A percentile compares a stretch with the other conserved stretches of the same genome.
Evolutionary conservation across 1,140 invertebrate species (phyloP).

Genomic region (Nylanderia fulva): DNA sequence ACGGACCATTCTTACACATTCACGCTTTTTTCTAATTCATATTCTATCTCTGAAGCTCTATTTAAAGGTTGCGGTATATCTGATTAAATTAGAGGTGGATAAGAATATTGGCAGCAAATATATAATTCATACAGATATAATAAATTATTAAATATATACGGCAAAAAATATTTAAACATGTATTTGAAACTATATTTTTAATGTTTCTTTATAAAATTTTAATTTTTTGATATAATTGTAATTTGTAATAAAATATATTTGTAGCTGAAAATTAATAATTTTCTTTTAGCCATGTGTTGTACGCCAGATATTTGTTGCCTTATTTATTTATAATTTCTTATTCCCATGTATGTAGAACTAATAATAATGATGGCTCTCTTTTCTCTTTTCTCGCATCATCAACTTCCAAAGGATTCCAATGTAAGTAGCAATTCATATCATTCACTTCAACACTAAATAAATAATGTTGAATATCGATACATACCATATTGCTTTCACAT

Average conservation of each 20-base stretch:
- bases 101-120: neutral
- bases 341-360: neutral
- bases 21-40: conserved; percentile 21
- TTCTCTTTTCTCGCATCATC: conserved; percentile 70
- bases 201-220: neutral
- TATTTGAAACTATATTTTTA: neutral
- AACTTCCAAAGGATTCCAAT: conserved; percentile 79
- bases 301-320: conserved; percentile 37
- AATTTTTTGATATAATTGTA: conserved; percentile 17
- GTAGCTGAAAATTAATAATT: neutral
- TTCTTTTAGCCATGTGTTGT: neutral
- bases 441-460: neutral
- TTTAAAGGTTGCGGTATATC: conserved; percentile 5
- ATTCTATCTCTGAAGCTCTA: neutral
- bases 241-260: neutral
- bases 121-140: neutral
- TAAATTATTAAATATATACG: neutral
- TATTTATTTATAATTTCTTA: neutral
- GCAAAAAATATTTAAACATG: conserved; percentile 44
- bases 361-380: conserved; percentile 62
- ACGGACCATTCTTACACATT: neutral
- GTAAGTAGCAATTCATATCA: conserved; percentile 76
- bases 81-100: neutral
- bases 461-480: neutral
- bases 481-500: conserved; percentile 3